phyloP scores from a whole-genome alignment of 2,888 invertebrate genomes.

The Hypselothyrea guttata region DNA sequence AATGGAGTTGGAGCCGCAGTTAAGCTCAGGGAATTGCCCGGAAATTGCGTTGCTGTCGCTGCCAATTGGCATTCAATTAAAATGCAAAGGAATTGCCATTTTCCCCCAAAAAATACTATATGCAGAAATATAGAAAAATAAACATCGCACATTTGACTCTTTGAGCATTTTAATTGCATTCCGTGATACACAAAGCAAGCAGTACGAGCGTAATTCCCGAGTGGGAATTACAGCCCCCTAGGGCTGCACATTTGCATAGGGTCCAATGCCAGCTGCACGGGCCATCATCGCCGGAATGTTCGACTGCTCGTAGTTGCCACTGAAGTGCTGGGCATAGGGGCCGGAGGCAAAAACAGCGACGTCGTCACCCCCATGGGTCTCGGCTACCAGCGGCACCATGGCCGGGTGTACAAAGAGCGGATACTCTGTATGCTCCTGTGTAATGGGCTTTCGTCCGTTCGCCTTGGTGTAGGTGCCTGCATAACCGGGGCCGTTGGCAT shows the following conservation, averaged over 20 bases:
- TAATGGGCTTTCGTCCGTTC: constrained; percentile 68
- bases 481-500: constrained; percentile 90
- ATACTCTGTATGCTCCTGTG: constrained; percentile 57
- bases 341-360: constrained; percentile 90
- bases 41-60: constrained; percentile 58
- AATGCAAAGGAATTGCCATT: constrained; percentile 47
- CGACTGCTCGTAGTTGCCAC: constrained; percentile 90
- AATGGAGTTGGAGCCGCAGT: not conserved
- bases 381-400: constrained; percentile 85
- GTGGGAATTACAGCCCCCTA: not conserved
- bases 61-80: constrained; percentile 60
- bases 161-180: constrained; percentile 58
- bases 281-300: constrained; percentile 89
- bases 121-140: too few species aligned
- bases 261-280: constrained; percentile 88
- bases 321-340: constrained; percentile 90
- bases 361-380: constrained; percentile 91
- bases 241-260: constrained; percentile 68
- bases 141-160: constrained; percentile 34
- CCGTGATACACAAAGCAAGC: constrained; percentile 7
- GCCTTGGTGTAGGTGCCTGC: constrained; percentile 76
- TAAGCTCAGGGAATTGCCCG: constrained; percentile 37
- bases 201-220: not conserved
- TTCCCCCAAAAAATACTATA: constrained; percentile 1
- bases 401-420: constrained; percentile 84